These are phyloP conservation scores for Brachyhypopomus gauderio DNA, from an alignment of 2,113 vertebrate genomes.

Conservation along the genomic window DNA sequence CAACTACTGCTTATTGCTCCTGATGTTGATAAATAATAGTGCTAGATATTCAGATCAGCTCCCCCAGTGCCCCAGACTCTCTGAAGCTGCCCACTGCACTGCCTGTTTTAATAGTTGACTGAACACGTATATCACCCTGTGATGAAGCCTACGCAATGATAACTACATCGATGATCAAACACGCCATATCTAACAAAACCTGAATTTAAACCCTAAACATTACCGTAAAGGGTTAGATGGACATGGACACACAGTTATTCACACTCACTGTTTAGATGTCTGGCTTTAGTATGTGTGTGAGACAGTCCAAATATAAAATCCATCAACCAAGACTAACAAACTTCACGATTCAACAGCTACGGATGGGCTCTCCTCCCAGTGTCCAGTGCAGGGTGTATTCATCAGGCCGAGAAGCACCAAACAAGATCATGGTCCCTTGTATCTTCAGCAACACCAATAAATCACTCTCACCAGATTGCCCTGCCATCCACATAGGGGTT, in stretches of 20 bases:
- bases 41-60: conserved; percentile 8
- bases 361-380: not conserved
- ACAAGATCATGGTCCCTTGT: not conserved
- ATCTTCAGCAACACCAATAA: conserved; percentile 2
- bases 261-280: conserved; percentile 47
- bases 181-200: not conserved
- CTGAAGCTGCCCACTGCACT: conserved; percentile 8
- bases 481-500: not conserved
- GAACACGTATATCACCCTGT: conserved; percentile 36
- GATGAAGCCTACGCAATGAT: conserved; percentile 25
- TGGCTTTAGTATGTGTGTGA: conserved; percentile 41
- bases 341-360: conserved; percentile 1
- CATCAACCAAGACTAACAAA: conserved; percentile 38
- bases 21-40: conserved; percentile 47
- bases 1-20: conserved; percentile 32
- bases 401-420: conserved; percentile 18
- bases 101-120: not conserved
- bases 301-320: conserved; percentile 52
- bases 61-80: not conserved
- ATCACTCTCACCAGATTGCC: conserved; percentile 7
- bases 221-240: conserved; percentile 32
- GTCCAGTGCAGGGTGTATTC: conserved; percentile 17
- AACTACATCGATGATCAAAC: conserved; percentile 19
- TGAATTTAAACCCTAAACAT: conserved; percentile 27
- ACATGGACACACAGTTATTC: conserved; percentile 21